Conservation (phyloP, 2,797 vertebrate species). For the Esox masquinongy region DNA sequence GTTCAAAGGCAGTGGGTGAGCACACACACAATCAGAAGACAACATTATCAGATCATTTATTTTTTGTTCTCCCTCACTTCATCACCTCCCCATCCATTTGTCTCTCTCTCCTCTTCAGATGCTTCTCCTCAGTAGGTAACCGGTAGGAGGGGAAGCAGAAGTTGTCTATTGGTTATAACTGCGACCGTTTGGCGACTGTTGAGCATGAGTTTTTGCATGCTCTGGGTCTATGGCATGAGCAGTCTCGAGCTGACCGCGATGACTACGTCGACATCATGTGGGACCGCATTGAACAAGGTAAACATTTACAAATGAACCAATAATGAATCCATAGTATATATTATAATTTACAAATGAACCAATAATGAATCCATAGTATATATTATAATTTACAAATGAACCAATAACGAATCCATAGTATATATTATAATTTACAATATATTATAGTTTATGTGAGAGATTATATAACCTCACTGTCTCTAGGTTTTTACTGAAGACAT, state of each 20-base stretch:
- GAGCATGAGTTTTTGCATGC: conserved; percentile 90
- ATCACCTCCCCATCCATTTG: neutral
- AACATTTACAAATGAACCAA: neutral
- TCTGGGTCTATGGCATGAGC: conserved; percentile 92
- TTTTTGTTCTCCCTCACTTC: neutral
- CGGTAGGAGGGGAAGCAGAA: conserved; percentile 70
- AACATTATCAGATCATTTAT: neutral
- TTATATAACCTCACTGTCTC: neutral
- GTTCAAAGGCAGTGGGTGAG: conserved; percentile 86
- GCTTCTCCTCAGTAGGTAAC: conserved; percentile 87
- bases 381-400: neutral
- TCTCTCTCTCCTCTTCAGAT: conserved; percentile 62
- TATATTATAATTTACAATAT: neutral
- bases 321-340: neutral
- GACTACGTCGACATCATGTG: conserved; percentile 85
- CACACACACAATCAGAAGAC: neutral
- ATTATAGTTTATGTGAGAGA: neutral
- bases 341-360: neutral
- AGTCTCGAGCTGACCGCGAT: conserved; percentile 86
- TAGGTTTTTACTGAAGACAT: neutral
- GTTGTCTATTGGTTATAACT: conserved; percentile 82
- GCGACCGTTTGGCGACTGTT: conserved; percentile 80
- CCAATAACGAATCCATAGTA: neutral
- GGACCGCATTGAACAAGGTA: conserved; percentile 83
- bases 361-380: neutral